Conservation (phyloP, 2,888 invertebrate species). For the Invenusta paracnida region DNA sequence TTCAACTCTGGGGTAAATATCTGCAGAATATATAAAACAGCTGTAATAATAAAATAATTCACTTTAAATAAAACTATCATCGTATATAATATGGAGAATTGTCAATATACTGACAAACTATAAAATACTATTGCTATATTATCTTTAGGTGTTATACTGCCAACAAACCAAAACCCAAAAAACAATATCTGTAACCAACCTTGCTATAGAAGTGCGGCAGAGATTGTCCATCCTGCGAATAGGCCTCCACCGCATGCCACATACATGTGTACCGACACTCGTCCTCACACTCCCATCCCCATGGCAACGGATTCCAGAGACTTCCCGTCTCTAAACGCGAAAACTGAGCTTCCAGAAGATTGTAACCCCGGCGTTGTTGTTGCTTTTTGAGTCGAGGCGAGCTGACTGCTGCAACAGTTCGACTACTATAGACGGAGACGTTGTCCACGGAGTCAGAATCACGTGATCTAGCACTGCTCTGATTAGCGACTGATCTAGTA, state of each 20-base stretch:
- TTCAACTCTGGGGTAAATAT: too few relatives aligned
- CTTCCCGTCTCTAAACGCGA: background rate
- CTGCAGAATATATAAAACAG: too few relatives aligned
- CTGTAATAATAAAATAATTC: too few relatives aligned
- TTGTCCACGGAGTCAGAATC: background rate
- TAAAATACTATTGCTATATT: too few relatives aligned
- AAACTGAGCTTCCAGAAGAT: background rate
- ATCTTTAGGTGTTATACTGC: too few relatives aligned
- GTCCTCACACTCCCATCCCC: background rate
- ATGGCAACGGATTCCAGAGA: background rate
- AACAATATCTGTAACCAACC: too few relatives aligned
- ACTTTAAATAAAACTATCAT: too few relatives aligned
- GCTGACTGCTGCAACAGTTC: background rate
- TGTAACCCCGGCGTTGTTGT: background rate
- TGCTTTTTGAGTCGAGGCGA: background rate
- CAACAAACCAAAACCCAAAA: too few relatives aligned
- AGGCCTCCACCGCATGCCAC: background rate
- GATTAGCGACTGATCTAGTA: background rate
- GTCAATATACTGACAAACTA: too few relatives aligned
- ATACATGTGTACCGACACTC: background rate
- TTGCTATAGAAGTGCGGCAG: background rate
- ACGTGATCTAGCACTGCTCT: background rate
- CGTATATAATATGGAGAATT: too few relatives aligned
- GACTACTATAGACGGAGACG: background rate
- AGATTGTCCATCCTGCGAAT: background rate